Base-by-base conservation (phyloP, 2,797 vertebrate species). In the Nasua narica region DNA sequence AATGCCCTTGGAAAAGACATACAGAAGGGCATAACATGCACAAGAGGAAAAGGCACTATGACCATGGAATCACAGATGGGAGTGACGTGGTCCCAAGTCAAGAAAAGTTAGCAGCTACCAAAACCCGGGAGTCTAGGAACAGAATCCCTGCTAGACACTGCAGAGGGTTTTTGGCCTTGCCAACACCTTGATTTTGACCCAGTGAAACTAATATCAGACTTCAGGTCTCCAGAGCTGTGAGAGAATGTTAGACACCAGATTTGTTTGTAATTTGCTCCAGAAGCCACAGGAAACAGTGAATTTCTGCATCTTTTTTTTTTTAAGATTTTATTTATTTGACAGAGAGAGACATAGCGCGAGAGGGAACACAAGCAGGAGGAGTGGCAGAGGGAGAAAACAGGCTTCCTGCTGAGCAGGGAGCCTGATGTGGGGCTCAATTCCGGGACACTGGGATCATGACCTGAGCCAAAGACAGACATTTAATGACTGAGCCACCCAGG, bases 81-180 rank as follows among this genome's bases (percentile, higher is more conserved):
- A 56, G 12, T 15, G 32, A 87, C 0, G 3, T 32, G 37, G 14
- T 7, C 25, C 7, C 46, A 78, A 88, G 11, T 78, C 37, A n/a
- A 77, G 56, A 85, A 76, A 67, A 5, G 0, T 14, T 15, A 5
- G 5, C 21, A 79, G 37, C 29, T 32, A 46, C 21, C 29, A 27
- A n/a, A 76, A 35, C 3, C 7, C 54, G 19, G 3, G 7, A 23
- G 1, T 19, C 25, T 10, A 35, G 18, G 15, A 11, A 6, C 29
- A 19, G 11, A 32, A 40, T 35, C 23, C n/a, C 29, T 29, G 1
- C 6, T 79, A 62, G 35, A 83, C 10, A 32, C 16, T 37, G 2
- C 2, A 18, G 32, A 81, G 43, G 16, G 12, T 6, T 7, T n/a
- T 2, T 6, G 35, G 23, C 13, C 8, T 12, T n/a, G 25, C 0